phyloP scores from a whole-genome alignment of 2,113 vertebrate species.

The Pitta sordida region DNA sequence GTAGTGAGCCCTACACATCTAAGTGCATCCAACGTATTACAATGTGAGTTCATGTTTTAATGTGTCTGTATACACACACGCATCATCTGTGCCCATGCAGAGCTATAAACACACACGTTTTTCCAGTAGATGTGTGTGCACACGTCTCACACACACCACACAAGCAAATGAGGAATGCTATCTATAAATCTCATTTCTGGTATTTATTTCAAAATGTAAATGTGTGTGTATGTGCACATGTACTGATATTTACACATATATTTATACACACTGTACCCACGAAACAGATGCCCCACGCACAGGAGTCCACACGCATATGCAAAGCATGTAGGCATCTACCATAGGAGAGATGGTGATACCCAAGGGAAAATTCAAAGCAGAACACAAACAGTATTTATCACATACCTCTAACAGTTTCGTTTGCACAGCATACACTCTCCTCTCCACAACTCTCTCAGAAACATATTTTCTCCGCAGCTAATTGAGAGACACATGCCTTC shows the following conservation, averaged over 20 bases:
- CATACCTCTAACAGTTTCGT: background rate
- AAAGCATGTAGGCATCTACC: background rate
- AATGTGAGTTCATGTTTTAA: background rate
- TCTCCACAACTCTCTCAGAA: background rate
- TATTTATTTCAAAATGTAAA: slow-evolving; percentile 43
- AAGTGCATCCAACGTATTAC: background rate
- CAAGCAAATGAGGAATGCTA: background rate
- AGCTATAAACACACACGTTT: slow-evolving; percentile 11
- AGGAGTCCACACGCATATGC: slow-evolving; percentile 5
- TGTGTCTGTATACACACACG: background rate
- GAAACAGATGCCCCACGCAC: slow-evolving; percentile 32
- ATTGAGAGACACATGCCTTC: background rate
- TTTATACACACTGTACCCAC: slow-evolving; percentile 45
- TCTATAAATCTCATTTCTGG: slow-evolving; percentile 17
- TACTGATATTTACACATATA: slow-evolving; percentile 31
- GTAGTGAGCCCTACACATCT: background rate
- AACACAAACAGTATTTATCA: background rate
- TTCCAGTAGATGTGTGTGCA: slow-evolving; percentile 11
- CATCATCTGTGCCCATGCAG: slow-evolving; percentile 8
- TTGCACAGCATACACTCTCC: background rate
- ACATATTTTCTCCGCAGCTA: background rate
- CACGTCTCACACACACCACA: slow-evolving; percentile 37
- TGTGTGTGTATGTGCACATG: slow-evolving; percentile 41
- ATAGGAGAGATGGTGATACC: background rate
- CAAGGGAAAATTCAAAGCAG: background rate